These are phyloP conservation scores for Caenorhabditis sinica DNA, from an alignment of 2,888 invertebrate genomes.

Conservation along the genomic window DNA sequence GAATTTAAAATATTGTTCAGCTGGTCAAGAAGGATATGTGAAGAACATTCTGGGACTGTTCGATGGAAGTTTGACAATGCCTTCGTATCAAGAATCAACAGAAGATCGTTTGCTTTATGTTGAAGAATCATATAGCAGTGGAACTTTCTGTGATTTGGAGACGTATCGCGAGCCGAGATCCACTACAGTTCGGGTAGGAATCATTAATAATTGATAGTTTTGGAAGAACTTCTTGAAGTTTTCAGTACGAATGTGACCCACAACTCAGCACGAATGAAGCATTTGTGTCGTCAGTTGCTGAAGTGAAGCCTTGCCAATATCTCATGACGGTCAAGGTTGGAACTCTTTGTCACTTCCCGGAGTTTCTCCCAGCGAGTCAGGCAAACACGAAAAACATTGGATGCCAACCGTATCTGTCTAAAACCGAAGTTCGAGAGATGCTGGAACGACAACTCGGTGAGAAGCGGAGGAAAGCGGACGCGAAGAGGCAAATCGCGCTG, in stretches of 20 bases:
- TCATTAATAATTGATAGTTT: not conserved
- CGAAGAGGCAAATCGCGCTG: not conserved
- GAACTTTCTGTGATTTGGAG: constrained; percentile 56
- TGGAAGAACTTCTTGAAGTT: not conserved
- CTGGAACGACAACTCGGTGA: constrained; percentile 23
- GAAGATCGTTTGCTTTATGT: constrained; percentile 59
- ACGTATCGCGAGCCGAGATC: constrained; percentile 34
- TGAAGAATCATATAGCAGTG: constrained; percentile 57
- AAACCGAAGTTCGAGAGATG: constrained; percentile 17
- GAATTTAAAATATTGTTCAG: constrained; percentile 6
- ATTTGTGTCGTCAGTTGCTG: constrained; percentile 44
- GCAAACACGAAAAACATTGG: constrained; percentile 39
- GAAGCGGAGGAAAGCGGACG: not conserved
- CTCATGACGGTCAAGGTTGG: constrained; percentile 61
- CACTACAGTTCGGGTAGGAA: constrained; percentile 55
- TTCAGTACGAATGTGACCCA: constrained; percentile 70
- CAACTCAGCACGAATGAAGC: constrained; percentile 60
- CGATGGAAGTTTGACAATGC: constrained; percentile 60
- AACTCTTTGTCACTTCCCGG: constrained; percentile 45
- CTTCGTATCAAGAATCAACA: constrained; percentile 51
- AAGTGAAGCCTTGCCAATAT: constrained; percentile 65
- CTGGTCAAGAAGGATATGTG: constrained; percentile 42
- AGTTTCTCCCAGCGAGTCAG: constrained; percentile 43
- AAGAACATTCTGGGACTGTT: constrained; percentile 64
- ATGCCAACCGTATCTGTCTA: constrained; percentile 47